Evolutionary conservation across 2,888 invertebrate species (phyloP), one percentile per base, ranked within the genome.

Genomic region (Coelopa pilipes): DNA sequence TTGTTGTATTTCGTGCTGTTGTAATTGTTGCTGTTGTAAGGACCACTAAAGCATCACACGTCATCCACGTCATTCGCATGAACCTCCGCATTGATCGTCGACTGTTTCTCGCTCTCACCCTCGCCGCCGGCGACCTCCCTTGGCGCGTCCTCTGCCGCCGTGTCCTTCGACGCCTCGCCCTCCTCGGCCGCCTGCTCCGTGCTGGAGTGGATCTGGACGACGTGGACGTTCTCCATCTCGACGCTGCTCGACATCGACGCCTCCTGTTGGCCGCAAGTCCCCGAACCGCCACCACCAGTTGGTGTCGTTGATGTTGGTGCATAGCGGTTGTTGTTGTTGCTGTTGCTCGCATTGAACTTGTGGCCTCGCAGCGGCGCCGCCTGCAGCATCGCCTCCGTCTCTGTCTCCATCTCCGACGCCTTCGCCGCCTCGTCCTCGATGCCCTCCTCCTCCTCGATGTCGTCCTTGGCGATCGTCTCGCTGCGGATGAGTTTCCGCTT

Each of bases 401-500:
- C n/a, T n/a, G n/a, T n/a, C n/a, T n/a, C n/a, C n/a, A n/a, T n/a
- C n/a, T n/a, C n/a, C n/a, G n/a, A n/a, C 9, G 34, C 62, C 45
- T 62, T 74, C 12, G 75, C 75, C 11, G 69, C 50, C 3, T 76
- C 76, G 67, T 82, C 83, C 4, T 70, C 34, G 13, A 47, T 62
- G 34, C 19, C 62, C 17, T 76, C 76, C 12, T 70, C 59, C 3
- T 77, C 76, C 66, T 82, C 83, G 3, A 82, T 85, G 15, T 83
- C 85, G 46, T 85, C 86, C 1, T 81, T 78, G 50, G 84, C 86
- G 50, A 86, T 55, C 0, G 86, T 86, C 75, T 86, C 86, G 74
- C 86, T 84, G 70, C 86, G 84, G 69, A 82, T 76, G 70, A 86
- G 74, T 7, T 82, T 83, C 0, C 85, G 79, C 72, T 83, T 62